Base-by-base conservation (phyloP, 2,888 invertebrate species). In the Philaethria dido region DNA sequence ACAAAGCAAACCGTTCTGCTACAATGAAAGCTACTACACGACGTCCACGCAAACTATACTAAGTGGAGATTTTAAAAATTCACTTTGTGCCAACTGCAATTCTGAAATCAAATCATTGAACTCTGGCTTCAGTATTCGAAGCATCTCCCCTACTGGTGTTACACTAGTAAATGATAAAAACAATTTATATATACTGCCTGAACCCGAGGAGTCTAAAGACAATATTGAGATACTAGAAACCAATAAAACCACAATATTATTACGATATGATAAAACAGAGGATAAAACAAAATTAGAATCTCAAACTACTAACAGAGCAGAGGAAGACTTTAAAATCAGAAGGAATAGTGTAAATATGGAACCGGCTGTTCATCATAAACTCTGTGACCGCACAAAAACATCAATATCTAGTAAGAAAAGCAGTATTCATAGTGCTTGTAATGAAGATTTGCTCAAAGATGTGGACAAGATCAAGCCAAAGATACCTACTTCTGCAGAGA, bases 31-130 rank as follows among this genome's bases (percentile, higher is more conserved):
- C 60, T 93, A 91, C 82, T 94, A 93, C 76, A 93, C 94, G 36
- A 93, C 95, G 29, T 93, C 94, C 18, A 95, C 95, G 0, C 96
- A 96, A 84, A 96, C 96, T 25, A 67, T 78, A 3, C 66, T 87
- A 18, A 85, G 80, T 20, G 94, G 93, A 3, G 93, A 94, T 55
- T 87, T 89, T 75, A 92, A 91, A 72, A 91, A 89, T 71, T 88
- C 86, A 68, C 80, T 94, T 3, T 95, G 95, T 75, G 82, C 94
- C 66, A 93, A 93, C 72, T 95, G 95, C 76, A 95, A 95, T 78
- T 89, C 93, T 61, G 94, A 94, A 77, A 80, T 90, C 1, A 92
- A 88, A 70, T 88, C 93, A 8, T 66, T 84, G 44, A 83, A 87
- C 74, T 92, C 91, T 1, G 88, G 86, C 61, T 71, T 90, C 67